Percentiles rank a stretch among this genome's conserved stretches.
These are phyloP conservation scores for Monochamus alternatus DNA, from an alignment of 2,888 invertebrate genomes.

Conservation along the genomic window DNA sequence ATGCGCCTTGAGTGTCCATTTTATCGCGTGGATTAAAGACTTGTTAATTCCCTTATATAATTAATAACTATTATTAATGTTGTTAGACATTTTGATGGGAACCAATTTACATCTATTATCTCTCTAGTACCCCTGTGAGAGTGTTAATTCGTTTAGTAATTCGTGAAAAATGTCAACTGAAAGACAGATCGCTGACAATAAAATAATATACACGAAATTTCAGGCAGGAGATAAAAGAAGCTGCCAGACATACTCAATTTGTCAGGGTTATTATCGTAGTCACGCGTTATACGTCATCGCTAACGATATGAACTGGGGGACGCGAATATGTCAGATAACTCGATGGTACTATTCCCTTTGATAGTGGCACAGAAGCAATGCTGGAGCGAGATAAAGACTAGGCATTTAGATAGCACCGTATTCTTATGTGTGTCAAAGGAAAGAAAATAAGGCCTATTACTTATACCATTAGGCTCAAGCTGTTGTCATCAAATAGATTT, in stretches of 20 bases:
- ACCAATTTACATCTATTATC: no score
- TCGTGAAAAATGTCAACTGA: neutral
- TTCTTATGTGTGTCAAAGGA: neutral
- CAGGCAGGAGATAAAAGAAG: slow-evolving; percentile 8
- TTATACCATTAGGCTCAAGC: neutral
- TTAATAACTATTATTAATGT: no score
- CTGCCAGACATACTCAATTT: neutral
- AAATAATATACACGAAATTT: neutral
- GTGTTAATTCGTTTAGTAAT: neutral
- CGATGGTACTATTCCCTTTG: neutral
- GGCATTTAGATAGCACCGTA: neutral
- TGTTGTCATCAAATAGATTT: no score
- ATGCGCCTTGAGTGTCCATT: no score
- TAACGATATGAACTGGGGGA: slow-evolving; percentile 1
- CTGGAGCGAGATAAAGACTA: neutral
- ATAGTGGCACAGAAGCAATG: neutral
- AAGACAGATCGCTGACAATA: neutral
- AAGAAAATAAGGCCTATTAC: neutral
- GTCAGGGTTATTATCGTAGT: slow-evolving; percentile 11
- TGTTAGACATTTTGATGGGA: no score
- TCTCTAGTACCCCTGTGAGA: no score
- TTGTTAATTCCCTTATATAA: no score
- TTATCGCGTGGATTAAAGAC: no score
- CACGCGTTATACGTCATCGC: slow-evolving; percentile 9
- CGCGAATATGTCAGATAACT: neutral